Conservation (phyloP, 2,797 vertebrate genomes). For the Cryptoprocta ferox region DNA sequence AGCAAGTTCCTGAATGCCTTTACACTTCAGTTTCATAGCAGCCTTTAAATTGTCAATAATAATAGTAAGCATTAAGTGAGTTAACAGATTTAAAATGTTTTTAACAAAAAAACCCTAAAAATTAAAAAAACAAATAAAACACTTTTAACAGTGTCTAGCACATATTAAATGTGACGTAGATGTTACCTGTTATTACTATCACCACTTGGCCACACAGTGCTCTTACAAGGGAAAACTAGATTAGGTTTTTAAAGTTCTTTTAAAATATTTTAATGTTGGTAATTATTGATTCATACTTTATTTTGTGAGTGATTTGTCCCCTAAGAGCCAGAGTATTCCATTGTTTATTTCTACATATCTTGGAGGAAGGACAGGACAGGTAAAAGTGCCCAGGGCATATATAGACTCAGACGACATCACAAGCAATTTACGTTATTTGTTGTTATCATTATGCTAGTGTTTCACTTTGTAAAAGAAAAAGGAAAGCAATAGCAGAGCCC, state of each 20-base stretch:
- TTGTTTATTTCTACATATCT: neutral
- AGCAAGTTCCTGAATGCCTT: neutral
- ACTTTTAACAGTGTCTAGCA: neutral
- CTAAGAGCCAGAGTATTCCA: neutral
- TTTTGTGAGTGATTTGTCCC: neutral
- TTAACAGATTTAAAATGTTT: neutral
- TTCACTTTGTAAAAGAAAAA: neutral
- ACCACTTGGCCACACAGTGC: neutral
- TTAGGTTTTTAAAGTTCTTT: neutral
- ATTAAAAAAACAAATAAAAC: neutral
- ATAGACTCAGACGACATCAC: neutral
- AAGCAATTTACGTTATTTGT: neutral
- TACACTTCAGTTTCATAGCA: neutral
- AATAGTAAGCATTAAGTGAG: neutral
- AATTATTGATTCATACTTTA: neutral
- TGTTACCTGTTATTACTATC: neutral
- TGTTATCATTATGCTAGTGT: neutral
- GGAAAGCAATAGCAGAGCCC: neutral
- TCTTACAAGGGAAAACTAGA: neutral
- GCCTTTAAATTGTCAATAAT: neutral
- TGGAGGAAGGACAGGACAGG: neutral
- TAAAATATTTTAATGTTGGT: neutral
- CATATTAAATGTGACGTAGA: neutral
- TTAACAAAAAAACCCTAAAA: neutral
- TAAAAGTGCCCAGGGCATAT: neutral